phyloP scores from a whole-genome alignment of 2,113 vertebrate genomes.

The Anarrhichthys ocellatus region DNA sequence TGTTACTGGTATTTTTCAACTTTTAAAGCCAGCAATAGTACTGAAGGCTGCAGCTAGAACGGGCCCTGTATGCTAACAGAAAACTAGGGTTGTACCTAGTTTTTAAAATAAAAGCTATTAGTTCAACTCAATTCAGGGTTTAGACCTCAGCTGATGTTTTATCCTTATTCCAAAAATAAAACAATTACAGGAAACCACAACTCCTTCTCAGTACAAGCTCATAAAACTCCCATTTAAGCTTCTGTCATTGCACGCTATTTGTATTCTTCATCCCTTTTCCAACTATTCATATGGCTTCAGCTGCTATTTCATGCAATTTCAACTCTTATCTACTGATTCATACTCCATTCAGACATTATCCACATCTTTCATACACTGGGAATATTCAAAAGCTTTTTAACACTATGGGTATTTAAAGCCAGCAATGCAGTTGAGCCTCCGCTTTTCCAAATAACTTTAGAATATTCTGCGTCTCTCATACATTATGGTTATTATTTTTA shows the following conservation, averaged over 20 bases:
- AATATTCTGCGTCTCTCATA: background rate
- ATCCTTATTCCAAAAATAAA: background rate
- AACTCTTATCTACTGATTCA: background rate
- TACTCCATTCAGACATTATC: background rate
- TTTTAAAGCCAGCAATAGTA: background rate
- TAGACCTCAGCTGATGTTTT: background rate
- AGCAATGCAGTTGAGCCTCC: background rate
- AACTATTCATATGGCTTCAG: background rate
- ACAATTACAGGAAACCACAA: background rate
- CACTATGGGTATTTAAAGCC: background rate
- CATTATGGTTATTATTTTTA: background rate
- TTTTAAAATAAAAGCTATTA: background rate
- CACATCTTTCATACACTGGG: background rate
- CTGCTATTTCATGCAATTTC: background rate
- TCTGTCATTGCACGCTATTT: background rate
- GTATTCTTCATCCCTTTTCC: background rate
- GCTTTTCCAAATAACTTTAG: background rate
- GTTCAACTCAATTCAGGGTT: background rate
- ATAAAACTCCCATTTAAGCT: background rate
- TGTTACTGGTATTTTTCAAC: background rate
- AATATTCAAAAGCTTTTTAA: background rate
- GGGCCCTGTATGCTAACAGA: background rate
- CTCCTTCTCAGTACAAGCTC: background rate
- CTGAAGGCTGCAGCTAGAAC: background rate
- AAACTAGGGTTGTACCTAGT: background rate